Percentiles rank a stretch among this genome's conserved stretches.
These are phyloP conservation scores for Thymelicus acteon DNA, from an alignment of 2,888 invertebrate genomes.

Conservation along the genomic window DNA sequence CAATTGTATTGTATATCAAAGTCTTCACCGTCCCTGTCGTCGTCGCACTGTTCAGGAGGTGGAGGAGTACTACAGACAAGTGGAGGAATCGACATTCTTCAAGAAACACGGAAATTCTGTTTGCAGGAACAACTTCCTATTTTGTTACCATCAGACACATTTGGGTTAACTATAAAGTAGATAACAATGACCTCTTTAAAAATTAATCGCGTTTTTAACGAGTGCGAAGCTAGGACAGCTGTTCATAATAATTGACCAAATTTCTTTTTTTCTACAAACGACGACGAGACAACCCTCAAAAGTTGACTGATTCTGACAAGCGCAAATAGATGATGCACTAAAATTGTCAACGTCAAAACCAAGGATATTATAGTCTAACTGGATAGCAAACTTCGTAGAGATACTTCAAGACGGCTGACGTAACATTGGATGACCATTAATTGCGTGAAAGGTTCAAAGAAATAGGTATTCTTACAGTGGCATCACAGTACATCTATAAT, in stretches of 20 bases:
- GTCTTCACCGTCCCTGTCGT: conserved; percentile 84
- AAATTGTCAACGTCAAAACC: too few relatives aligned
- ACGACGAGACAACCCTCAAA: conserved; percentile 20
- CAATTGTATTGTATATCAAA: conserved; percentile 76
- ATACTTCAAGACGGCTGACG: too few relatives aligned
- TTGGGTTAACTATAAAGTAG: neutral
- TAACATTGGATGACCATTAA: too few relatives aligned
- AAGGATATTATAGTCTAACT: too few relatives aligned
- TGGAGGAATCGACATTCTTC: conserved; percentile 87
- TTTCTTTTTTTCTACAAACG: conserved; percentile 44
- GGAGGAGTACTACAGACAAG: conserved; percentile 88
- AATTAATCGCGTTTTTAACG: conserved; percentile 18
- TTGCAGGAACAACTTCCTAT: conserved; percentile 12
- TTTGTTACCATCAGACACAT: conserved; percentile 20
- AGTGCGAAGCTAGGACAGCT: conserved; percentile 66
- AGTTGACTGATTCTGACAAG: neutral
- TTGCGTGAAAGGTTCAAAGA: too few relatives aligned
- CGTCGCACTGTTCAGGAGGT: conserved; percentile 87
- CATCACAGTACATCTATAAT: too few relatives aligned
- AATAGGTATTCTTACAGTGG: too few relatives aligned
- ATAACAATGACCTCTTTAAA: conserved; percentile 14
- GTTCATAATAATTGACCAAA: conserved; percentile 73
- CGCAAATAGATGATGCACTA: neutral
- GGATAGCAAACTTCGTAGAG: too few relatives aligned
- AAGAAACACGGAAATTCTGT: conserved; percentile 20